Percentiles rank a stretch among this genome's conserved stretches.
These are phyloP conservation scores for Xylophagus ater DNA, from an alignment of 2,888 invertebrate species.

Conservation along the genomic window DNA sequence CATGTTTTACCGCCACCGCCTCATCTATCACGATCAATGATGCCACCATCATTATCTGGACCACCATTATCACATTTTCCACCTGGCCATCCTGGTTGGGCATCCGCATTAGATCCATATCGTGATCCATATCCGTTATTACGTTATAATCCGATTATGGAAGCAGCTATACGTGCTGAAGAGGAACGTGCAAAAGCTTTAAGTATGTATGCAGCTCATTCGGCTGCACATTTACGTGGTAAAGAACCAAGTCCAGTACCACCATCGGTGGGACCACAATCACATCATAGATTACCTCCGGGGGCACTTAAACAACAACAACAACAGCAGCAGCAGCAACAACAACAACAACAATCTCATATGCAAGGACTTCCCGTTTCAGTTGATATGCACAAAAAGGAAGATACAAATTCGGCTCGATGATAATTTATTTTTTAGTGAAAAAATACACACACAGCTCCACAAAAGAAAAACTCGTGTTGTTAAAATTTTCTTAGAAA, in stretches of 20 bases:
- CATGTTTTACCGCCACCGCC: slow-evolving; percentile 42
- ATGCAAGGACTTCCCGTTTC: slow-evolving; percentile 18
- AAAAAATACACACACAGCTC: neutral
- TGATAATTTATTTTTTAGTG: slow-evolving; percentile 23
- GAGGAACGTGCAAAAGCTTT: slow-evolving; percentile 70
- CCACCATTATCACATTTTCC: slow-evolving; percentile 48
- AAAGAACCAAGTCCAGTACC: slow-evolving; percentile 40
- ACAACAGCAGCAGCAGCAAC: slow-evolving; percentile 9
- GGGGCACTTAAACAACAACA: slow-evolving; percentile 18
- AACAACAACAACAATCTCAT: slow-evolving; percentile 16
- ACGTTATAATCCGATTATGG: slow-evolving; percentile 69
- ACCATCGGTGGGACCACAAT: slow-evolving; percentile 27
- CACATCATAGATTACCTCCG: slow-evolving; percentile 34
- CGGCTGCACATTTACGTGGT: slow-evolving; percentile 34
- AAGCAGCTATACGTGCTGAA: slow-evolving; percentile 64
- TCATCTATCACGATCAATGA: slow-evolving; percentile 43
- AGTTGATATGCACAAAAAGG: slow-evolving; percentile 27
- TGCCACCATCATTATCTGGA: slow-evolving; percentile 40
- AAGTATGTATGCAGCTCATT: slow-evolving; percentile 55
- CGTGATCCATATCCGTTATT: slow-evolving; percentile 57
- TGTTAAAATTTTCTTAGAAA: too few relatives aligned
- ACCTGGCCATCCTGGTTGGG: slow-evolving; percentile 46
- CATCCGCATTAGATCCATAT: slow-evolving; percentile 47
- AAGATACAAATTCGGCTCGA: slow-evolving; percentile 25
- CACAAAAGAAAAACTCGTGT: too few relatives aligned